phyloP scores from a whole-genome alignment of 2,888 invertebrate species.

The Heliconius ismenius region DNA sequence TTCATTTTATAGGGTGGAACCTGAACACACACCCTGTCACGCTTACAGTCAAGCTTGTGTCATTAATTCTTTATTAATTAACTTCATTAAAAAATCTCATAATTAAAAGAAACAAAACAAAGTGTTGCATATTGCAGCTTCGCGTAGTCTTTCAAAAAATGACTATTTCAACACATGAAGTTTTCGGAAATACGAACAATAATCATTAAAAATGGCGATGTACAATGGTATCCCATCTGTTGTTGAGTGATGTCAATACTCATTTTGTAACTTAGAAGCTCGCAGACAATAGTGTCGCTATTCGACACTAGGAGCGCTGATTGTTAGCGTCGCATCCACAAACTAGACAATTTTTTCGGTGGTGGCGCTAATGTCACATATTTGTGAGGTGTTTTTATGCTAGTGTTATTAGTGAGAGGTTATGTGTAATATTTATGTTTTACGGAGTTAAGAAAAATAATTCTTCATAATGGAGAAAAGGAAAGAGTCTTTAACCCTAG shows the following conservation, averaged over 20 bases:
- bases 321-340: slow-evolving; percentile 37
- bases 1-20: too few relatives aligned
- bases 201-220: background rate
- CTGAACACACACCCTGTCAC: too few relatives aligned
- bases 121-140: too few relatives aligned
- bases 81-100: too few relatives aligned
- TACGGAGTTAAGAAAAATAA: slow-evolving; percentile 42
- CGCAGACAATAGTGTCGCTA: slow-evolving; percentile 23
- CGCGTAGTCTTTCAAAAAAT: background rate
- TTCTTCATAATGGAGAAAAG: slow-evolving; percentile 81
- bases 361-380: slow-evolving; percentile 43
- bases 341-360: slow-evolving; percentile 21
- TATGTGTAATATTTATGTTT: slow-evolving; percentile 55
- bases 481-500: slow-evolving; percentile 81
- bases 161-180: background rate
- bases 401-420: slow-evolving; percentile 55
- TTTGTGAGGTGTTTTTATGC: slow-evolving; percentile 34
- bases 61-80: too few relatives aligned
- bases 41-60: too few relatives aligned
- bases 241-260: slow-evolving; percentile 35
- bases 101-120: too few relatives aligned
- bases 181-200: background rate
- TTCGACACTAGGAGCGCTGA: slow-evolving; percentile 32
- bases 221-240: slow-evolving; percentile 48
- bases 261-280: background rate